Evolutionary conservation across 2,797 vertebrate species (phyloP).

Genomic region (Amazonetta brasiliensis): DNA sequence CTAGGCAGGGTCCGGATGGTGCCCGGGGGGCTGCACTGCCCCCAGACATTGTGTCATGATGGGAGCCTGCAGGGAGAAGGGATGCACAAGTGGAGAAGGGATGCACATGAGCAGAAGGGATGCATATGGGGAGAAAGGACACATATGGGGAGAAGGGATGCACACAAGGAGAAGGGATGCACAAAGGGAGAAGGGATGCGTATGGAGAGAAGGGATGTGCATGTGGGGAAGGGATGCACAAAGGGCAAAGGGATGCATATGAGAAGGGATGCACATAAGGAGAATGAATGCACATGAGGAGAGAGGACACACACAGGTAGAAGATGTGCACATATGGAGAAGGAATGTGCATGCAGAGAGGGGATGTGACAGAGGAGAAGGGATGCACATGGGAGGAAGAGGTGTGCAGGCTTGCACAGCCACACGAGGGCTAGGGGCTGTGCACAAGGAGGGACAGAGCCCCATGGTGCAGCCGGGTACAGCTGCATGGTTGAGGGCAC

Average conservation of each 20-base stretch:
- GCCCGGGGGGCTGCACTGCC: neutral
- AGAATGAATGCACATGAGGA: too few relatives aligned
- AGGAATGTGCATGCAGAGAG: neutral
- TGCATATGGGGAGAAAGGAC: neutral
- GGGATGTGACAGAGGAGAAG: neutral
- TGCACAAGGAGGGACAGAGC: rapidly evolving
- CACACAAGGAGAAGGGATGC: too few relatives aligned
- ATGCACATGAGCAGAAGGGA: neutral
- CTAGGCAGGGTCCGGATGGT: neutral
- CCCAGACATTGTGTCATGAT: neutral
- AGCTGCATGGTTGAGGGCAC: neutral
- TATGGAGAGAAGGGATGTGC: neutral
- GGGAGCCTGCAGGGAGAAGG: neutral
- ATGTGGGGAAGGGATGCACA: neutral
- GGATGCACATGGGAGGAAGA: neutral
- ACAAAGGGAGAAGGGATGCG: neutral
- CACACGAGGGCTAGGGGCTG: neutral
- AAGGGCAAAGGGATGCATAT: too few relatives aligned
- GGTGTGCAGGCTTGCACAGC: rapidly evolving
- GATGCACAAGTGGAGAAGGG: too few relatives aligned
- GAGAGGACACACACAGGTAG: neutral
- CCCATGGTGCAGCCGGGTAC: neutral
- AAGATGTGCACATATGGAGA: neutral
- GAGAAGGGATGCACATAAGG: neutral
- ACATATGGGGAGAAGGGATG: neutral